These are phyloP conservation scores for Megaceryle alcyon DNA, from an alignment of 2,797 vertebrate species.

Conservation along the genomic window DNA sequence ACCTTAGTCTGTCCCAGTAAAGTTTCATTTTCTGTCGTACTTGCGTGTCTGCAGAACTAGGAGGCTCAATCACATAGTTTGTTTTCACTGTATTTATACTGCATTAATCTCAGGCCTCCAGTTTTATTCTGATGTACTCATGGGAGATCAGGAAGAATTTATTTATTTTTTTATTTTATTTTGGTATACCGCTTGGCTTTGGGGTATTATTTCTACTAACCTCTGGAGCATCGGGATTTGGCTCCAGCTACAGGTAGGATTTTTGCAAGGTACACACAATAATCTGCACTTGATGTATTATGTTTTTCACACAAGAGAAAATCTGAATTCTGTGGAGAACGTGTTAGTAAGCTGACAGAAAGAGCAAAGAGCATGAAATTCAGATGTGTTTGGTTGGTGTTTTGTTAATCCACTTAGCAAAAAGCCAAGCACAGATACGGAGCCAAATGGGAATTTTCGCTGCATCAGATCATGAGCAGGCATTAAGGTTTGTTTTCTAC, in stretches of 20 bases:
- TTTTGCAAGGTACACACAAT: constrained; percentile 1
- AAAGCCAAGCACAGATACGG: constrained; percentile 28
- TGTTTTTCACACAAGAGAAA: constrained; percentile 27
- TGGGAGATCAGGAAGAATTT: background rate
- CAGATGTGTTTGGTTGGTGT: constrained; percentile 39
- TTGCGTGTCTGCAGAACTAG: background rate
- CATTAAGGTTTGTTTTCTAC: constrained; percentile 43
- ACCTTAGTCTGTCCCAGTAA: background rate
- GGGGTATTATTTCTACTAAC: background rate
- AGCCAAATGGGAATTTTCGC: constrained; percentile 53
- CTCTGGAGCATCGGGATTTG: background rate
- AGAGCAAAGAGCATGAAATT: constrained; percentile 64
- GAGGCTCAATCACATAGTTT: background rate
- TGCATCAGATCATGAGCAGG: constrained; percentile 28
- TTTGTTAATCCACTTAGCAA: constrained; percentile 60
- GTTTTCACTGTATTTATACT: background rate
- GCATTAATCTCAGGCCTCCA: background rate
- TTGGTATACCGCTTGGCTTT: background rate
- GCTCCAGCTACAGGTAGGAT: constrained; percentile 1
- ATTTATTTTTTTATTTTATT: background rate
- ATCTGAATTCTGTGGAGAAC: constrained; percentile 53
- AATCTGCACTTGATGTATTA: constrained; percentile 7
- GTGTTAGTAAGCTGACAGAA: constrained; percentile 44
- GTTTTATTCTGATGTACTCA: background rate
- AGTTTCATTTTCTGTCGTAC: background rate